Base-by-base conservation (phyloP, 2,113 vertebrate genomes). In the Lota lota region DNA sequence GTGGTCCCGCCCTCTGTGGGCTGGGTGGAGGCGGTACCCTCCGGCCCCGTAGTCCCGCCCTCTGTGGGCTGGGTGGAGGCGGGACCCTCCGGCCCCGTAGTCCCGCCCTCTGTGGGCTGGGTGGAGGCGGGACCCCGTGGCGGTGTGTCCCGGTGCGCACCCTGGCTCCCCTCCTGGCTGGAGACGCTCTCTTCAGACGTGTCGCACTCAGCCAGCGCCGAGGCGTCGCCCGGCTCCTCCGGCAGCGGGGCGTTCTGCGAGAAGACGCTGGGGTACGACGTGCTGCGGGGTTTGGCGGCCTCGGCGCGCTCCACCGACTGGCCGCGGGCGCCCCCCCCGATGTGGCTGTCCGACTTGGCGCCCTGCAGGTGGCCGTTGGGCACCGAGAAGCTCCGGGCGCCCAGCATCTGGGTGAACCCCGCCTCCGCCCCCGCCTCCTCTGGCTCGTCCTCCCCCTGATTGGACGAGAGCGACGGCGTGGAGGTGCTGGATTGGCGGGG, bases 361-460 rank as follows among this genome's bases (percentile, higher is more conserved):
- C 94, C 94, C 82, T 91, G 91, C 67, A 76, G 77, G 24, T 96
- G 94, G 63, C 95, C 96, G 0, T 98, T 98, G 65, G 92, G 93
- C 74, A 95, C 83, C 0, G 71, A 22, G 19, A n/a, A 78, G 72
- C 81, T 84, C 7, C 62, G 61, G 21, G 75, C 16, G 19, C 86
- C 83, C 58, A 58, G 18, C 0, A 74, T 60, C 15, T 73, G 70
- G 59, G 82, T 61, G 61, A 87, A 77, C 65, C 83, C 81, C 77
- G 89, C 61, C 11, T 67, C 0, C 1, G 81, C 66, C 78, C 89
- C 63, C 10, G 68, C 0, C 1, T 81, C 67, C 65, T 84, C 83
- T 0, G 82, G 64, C 79, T 90, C 88, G 11, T 92, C 88, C 64
- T 90, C 88, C 63, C 90, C 89, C 10, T 89, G 79, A 68, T 80